Conservation (phyloP, 2,797 vertebrate genomes). For the Phataginus tetradactyla region DNA sequence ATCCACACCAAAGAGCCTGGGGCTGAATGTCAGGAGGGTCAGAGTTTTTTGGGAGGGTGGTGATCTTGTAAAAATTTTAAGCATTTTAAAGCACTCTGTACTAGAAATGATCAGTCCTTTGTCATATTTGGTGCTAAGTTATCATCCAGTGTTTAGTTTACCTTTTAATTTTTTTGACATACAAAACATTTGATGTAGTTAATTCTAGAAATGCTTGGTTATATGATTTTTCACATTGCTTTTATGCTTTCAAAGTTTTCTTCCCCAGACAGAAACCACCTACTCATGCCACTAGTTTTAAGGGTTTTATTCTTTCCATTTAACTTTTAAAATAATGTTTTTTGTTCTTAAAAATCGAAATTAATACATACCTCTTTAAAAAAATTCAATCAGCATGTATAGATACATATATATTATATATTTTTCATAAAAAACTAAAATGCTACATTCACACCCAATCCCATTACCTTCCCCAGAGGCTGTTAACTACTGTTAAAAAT, state of each 20-base stretch:
- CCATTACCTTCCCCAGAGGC: background rate
- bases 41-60: background rate
- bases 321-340: background rate
- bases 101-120: background rate
- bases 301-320: background rate
- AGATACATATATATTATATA: background rate
- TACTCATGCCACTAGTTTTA: background rate
- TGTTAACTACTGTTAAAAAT: background rate
- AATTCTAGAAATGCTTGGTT: constrained; percentile 4
- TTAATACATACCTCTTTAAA: background rate
- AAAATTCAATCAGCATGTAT: background rate
- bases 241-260: constrained; percentile 5
- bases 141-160: background rate
- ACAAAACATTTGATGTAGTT: background rate
- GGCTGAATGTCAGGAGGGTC: background rate
- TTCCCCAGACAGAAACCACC: background rate
- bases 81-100: background rate
- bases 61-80: background rate
- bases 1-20: background rate
- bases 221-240: background rate
- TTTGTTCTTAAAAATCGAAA: background rate
- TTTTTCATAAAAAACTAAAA: constrained; percentile 32
- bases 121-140: background rate
- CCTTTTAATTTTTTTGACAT: constrained; percentile 12
- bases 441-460: background rate